Percentiles rank a stretch among this genome's conserved stretches.
Conservation (phyloP, 2,888 invertebrate genomes). For the Drosophila ezoana region DNA sequence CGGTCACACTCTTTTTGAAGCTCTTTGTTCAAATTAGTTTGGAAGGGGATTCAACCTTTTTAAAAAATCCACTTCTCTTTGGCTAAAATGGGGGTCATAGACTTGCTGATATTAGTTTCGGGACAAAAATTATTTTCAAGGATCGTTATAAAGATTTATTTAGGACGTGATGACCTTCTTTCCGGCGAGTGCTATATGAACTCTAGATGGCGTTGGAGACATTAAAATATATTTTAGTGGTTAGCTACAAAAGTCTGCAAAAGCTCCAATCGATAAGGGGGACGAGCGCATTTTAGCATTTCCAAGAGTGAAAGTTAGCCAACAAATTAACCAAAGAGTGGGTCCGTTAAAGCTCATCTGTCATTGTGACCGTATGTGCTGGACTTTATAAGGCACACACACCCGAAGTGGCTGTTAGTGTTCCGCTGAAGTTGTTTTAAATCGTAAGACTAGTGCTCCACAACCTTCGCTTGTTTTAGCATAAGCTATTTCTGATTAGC, state of each 20-base stretch:
- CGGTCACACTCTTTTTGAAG: too few relatives aligned
- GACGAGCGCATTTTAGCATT: neutral
- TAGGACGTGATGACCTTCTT: too few relatives aligned
- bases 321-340: neutral
- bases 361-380: slow-evolving; percentile 2
- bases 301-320: neutral
- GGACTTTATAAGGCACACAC: neutral
- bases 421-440: neutral
- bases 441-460: too few relatives aligned
- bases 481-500: neutral
- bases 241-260: neutral
- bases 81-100: too few relatives aligned
- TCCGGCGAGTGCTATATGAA: too few relatives aligned
- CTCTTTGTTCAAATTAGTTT: too few relatives aligned
- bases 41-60: too few relatives aligned
- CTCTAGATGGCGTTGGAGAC: neutral
- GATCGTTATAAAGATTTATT: too few relatives aligned
- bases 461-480: neutral
- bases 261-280: neutral
- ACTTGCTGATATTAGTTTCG: too few relatives aligned
- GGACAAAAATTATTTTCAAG: too few relatives aligned
- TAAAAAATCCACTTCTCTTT: too few relatives aligned
- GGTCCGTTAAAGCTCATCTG: neutral
- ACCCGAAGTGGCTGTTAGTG: neutral
- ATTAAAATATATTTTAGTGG: neutral